Evolutionary conservation across 2,888 invertebrate species (phyloP), one percentile per base, ranked within the genome.

Genomic region (Pyrrhosoma nymphula): DNA sequence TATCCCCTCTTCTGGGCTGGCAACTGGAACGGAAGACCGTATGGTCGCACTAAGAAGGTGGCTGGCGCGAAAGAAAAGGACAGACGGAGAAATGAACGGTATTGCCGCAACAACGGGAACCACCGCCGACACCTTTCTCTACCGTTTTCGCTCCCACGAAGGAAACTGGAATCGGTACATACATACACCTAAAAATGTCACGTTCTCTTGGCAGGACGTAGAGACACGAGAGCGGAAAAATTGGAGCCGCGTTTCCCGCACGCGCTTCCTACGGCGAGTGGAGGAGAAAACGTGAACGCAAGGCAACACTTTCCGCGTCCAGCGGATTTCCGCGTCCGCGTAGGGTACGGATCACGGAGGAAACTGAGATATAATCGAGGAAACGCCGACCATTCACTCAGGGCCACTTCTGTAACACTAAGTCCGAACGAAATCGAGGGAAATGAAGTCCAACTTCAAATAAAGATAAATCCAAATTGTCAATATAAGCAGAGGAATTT

Each of bases 21-120:
- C 82, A 82, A 82, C 82, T 82, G 82, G 82, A 82, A 82, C 82
- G 82, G 82, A 16, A 35, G 82, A 82, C 82, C 82, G 82, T 82
- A 82, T 82, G 35, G 82, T 35, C 82, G 35, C 30, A 35, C 82
- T 82, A 82, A 14, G 30, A 35, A 82, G 82, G 35, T 12, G 30
- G 82, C 35, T 14, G 82, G 30, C 35, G n/a, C 30, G n/a, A n/a
- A 69, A 69, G 69, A 26, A n/a, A 35, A 35, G 35, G 30, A 35
- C 30, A 82, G 82, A 82, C 82, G 82, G 82, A 35, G 82, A 82
- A 82, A 82, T 82, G 82, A 82, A 82, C 82, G 82, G 82, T 82
- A 82, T 82, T 82, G 82, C 35, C 82, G 35, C 35, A 35, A 82
- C 82, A 82, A 82, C 82, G 82, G 82, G 82, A 82, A 82, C 82